Conservation (phyloP, 2,113 vertebrate genomes). For the Drymodes brunneopygia region DNA sequence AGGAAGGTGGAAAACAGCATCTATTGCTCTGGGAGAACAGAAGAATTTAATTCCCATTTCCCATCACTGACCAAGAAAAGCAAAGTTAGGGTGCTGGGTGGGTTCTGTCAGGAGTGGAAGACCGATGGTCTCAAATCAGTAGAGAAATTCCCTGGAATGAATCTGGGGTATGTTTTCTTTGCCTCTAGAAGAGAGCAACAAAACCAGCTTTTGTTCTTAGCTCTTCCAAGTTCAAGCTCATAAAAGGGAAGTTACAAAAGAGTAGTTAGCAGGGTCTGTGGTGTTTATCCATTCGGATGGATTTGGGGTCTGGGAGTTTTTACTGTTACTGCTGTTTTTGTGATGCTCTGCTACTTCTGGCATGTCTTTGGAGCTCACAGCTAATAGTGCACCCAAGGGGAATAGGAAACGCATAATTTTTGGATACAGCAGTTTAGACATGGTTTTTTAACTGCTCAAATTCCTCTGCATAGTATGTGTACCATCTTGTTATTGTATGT, state of each 20-base stretch:
- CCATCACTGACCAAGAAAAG: not conserved
- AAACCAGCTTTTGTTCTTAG: not conserved
- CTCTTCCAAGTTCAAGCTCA: not conserved
- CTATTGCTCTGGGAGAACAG: not conserved
- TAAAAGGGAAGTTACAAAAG: not conserved
- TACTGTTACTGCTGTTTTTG: not conserved
- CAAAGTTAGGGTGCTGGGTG: not conserved
- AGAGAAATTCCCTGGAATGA: not conserved
- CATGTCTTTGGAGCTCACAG: not conserved
- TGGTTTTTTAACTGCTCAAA: not conserved
- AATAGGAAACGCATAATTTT: not conserved
- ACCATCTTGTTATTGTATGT: not conserved
- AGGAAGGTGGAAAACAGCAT: not conserved
- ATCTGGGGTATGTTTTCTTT: not conserved
- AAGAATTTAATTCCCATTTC: not conserved
- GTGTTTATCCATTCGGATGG: rapidly evolving
- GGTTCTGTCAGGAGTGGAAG: rapidly evolving
- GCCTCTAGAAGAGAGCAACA: not conserved
- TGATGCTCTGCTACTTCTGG: not conserved
- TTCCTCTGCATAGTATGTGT: not conserved
- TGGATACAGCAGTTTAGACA: not conserved
- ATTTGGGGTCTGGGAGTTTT: not conserved
- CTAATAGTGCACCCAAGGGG: not conserved
- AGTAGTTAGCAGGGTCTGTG: not conserved
- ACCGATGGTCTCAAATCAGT: not conserved